phyloP scores from a whole-genome alignment of 2,888 invertebrate genomes.

The Caenorhabditis imperialis region DNA sequence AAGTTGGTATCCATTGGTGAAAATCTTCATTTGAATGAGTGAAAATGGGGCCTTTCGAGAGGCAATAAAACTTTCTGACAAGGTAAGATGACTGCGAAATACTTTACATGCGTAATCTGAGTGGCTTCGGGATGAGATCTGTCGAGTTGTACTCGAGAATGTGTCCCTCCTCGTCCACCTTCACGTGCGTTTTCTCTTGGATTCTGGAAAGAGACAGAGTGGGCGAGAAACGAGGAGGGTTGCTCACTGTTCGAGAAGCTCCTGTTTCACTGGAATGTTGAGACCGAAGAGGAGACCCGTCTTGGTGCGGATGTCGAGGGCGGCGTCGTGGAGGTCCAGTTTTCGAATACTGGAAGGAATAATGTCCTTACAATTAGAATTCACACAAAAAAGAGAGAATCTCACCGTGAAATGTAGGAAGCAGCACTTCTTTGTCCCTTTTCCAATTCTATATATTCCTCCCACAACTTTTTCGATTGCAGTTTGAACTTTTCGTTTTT shows the following conservation, averaged over 20 bases:
- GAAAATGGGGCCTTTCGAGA: too few relatives aligned
- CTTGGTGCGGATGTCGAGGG: constrained; percentile 3
- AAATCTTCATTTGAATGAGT: too few relatives aligned
- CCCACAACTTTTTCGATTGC: neutral
- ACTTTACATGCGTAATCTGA: too few relatives aligned
- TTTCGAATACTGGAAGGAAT: neutral
- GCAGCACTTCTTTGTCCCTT: neutral
- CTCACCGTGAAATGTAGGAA: neutral
- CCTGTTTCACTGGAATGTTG: constrained; percentile 4
- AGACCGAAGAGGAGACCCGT: constrained; percentile 2
- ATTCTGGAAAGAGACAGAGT: too few relatives aligned
- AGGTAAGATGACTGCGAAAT: too few relatives aligned
- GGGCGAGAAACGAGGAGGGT: too few relatives aligned
- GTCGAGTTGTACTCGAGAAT: constrained; percentile 7
- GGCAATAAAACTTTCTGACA: too few relatives aligned
- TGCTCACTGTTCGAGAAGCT: constrained; percentile 11
- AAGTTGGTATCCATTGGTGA: too few relatives aligned
- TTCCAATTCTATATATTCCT: constrained; percentile 1
- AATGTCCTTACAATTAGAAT: too few relatives aligned
- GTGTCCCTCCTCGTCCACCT: constrained; percentile 8
- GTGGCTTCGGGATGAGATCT: too few relatives aligned
- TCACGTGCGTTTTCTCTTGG: neutral
- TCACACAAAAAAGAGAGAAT: too few relatives aligned
- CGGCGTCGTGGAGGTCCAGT: constrained; percentile 3
- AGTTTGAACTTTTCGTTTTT: constrained; percentile 1